Conservation (phyloP, 2,888 invertebrate genomes). For the Cerastis leucographa region DNA sequence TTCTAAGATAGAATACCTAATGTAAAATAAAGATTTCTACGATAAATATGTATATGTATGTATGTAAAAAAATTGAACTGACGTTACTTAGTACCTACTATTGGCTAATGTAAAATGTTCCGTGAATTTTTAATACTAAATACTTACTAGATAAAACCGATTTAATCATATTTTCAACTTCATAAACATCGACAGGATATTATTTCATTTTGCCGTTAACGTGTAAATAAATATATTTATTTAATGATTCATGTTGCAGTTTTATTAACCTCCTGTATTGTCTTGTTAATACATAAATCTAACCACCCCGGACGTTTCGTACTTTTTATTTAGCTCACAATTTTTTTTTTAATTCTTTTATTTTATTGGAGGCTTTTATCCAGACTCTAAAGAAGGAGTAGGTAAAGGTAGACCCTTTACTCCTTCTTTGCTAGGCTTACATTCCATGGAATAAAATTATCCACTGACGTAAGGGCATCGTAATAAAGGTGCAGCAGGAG, state of each 20-base stretch:
- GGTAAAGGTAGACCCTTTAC: too few relatives aligned
- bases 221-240: slow-evolving; percentile 91
- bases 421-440: not conserved
- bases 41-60: slow-evolving; percentile 87
- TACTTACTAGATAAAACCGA: slow-evolving; percentile 63
- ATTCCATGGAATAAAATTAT: not conserved
- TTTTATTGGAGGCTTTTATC: too few relatives aligned
- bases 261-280: slow-evolving; percentile 72
- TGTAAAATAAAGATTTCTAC: slow-evolving; percentile 84
- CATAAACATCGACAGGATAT: slow-evolving; percentile 86
- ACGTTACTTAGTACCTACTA: slow-evolving; percentile 76
- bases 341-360: too few relatives aligned
- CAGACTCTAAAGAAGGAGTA: too few relatives aligned
- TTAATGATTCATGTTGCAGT: slow-evolving; percentile 84
- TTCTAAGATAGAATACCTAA: slow-evolving; percentile 76
- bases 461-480: not conserved
- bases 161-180: slow-evolving; percentile 77
- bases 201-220: slow-evolving; percentile 86
- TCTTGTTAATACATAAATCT: not conserved
- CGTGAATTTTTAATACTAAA: slow-evolving; percentile 71
- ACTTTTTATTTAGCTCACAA: not conserved
- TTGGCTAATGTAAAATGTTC: slow-evolving; percentile 75
- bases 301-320: not conserved
- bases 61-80: slow-evolving; percentile 82
- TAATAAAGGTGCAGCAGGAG: not conserved